These are phyloP conservation scores for Eufriesea mexicana DNA, from an alignment of 1,140 invertebrate species.

Conservation along the genomic window DNA sequence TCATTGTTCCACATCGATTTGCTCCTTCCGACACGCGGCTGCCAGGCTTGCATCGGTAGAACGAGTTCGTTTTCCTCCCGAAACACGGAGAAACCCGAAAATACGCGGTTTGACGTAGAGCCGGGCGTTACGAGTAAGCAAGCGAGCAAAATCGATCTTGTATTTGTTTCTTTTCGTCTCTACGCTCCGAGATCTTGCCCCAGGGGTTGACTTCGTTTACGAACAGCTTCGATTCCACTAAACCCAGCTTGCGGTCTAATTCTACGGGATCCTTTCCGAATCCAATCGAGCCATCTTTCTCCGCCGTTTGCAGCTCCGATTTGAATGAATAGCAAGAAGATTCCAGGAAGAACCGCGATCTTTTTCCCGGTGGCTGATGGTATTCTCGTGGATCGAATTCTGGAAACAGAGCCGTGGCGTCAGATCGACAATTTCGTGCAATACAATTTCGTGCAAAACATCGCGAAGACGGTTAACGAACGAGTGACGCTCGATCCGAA, in stretches of 20 bases:
- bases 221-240: neutral
- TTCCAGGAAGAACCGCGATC: slow-evolving; percentile 40
- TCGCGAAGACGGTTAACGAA: slow-evolving; percentile 31
- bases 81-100: slow-evolving; percentile 37
- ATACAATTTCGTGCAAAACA: neutral
- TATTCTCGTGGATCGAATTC: slow-evolving; percentile 34
- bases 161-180: slow-evolving; percentile 34
- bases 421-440: slow-evolving; percentile 22
- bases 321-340: slow-evolving; percentile 8
- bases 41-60: neutral
- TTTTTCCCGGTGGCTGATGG: slow-evolving; percentile 29
- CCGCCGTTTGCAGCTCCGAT: neutral
- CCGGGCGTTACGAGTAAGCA: slow-evolving; percentile 8
- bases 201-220: neutral
- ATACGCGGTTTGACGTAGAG: slow-evolving; percentile 22
- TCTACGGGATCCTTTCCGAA: neutral
- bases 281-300: neutral
- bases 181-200: too few relatives aligned
- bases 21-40: neutral
- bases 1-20: neutral
- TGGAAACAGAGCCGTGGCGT: slow-evolving; percentile 8
- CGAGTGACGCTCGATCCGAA: slow-evolving; percentile 1
- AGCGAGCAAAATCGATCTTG: slow-evolving; percentile 19
- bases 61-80: neutral
- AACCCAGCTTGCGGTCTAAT: neutral